Evolutionary conservation across 2,888 invertebrate genomes (phyloP).

Genomic region (Ariolimax columbianus): DNA sequence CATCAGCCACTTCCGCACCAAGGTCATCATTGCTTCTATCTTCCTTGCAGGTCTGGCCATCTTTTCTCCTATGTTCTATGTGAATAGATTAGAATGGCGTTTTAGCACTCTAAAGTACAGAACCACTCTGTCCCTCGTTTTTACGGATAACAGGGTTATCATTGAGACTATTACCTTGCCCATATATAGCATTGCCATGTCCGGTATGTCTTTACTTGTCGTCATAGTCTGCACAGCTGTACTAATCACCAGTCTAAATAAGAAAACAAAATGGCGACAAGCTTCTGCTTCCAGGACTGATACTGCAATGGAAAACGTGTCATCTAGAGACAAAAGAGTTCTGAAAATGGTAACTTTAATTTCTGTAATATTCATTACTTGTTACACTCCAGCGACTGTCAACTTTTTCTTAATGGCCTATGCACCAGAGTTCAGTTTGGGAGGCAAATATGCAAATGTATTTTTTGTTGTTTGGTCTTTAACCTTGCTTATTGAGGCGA

Average conservation of each 20-base stretch:
- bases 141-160: background rate
- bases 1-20: constrained; percentile 10
- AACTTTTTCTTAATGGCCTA: background rate
- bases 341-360: constrained; percentile 5
- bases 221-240: background rate
- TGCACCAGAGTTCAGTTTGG: background rate
- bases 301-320: background rate
- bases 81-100: background rate
- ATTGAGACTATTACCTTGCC: background rate
- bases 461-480: background rate
- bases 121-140: background rate
- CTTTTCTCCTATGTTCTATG: constrained; percentile 1
- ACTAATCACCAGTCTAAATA: background rate
- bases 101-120: background rate
- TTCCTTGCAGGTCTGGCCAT: background rate
- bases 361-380: background rate
- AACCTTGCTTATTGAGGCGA: background rate
- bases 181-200: background rate
- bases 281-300: background rate
- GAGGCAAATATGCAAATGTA: background rate
- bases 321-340: background rate
- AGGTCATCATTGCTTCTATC: background rate
- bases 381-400: background rate
- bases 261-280: constrained; percentile 15
- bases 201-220: background rate